Evolutionary conservation across 37 sponge, comb jelly and placozoan genomes (phyloP).

Genomic region (Lycopodina hypogea): DNA sequence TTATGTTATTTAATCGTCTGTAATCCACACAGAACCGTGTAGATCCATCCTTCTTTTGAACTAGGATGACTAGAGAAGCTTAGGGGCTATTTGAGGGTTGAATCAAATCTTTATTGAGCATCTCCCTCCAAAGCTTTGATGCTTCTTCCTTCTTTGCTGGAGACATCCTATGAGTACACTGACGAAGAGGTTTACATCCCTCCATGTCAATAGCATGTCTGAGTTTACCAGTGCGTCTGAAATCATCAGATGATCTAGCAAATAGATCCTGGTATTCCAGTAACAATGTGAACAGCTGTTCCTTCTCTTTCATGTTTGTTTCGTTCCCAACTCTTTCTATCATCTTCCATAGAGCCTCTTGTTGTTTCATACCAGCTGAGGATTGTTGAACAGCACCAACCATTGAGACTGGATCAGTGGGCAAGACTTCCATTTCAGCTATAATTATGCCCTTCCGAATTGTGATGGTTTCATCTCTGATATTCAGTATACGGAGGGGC

Average conservation of each 20-base stretch:
- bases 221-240: conserved; percentile 15
- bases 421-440: conserved; percentile 4
- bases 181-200: conserved; percentile 1
- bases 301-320: neutral
- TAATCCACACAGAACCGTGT: conserved; percentile 21
- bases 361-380: neutral
- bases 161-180: conserved; percentile 2
- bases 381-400: neutral
- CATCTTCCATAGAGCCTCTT: conserved; percentile 1
- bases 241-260: neutral
- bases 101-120: neutral
- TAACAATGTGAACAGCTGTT: neutral
- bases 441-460: conserved; percentile 8
- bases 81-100: conserved; percentile 22
- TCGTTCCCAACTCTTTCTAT: neutral
- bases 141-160: neutral
- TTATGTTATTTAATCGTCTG: neutral
- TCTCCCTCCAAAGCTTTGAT: neutral
- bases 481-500: conserved; percentile 17
- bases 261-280: conserved; percentile 5
- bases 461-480: neutral
- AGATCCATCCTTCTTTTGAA: conserved; percentile 23
- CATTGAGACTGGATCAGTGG: neutral
- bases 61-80: conserved; percentile 21
- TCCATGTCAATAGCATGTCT: conserved; percentile 20